A percentile compares a stretch with the other conserved stretches of the same genome.
Conservation (phyloP, 2,888 invertebrate species). For the Leptogaster cylindrica region DNA sequence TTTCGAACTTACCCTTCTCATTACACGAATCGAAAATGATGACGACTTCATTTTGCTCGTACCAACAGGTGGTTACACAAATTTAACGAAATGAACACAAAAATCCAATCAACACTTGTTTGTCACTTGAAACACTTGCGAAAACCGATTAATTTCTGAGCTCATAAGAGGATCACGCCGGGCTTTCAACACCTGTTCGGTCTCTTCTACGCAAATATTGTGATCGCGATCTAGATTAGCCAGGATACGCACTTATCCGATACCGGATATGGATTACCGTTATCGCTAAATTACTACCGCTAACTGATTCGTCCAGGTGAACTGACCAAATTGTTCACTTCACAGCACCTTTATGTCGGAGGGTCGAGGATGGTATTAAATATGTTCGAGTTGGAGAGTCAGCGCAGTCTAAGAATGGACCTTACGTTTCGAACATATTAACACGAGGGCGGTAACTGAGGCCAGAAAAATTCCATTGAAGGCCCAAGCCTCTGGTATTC, state of each 20-base stretch:
- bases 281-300: neutral
- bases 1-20: slow-evolving; percentile 47
- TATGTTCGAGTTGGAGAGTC: slow-evolving; percentile 1
- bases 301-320: too few relatives aligned
- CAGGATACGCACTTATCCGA: neutral
- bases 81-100: slow-evolving; percentile 26
- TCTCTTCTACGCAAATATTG: neutral
- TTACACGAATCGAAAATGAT: slow-evolving; percentile 48
- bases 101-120: neutral
- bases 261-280: too few relatives aligned
- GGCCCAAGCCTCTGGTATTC: slow-evolving; percentile 22
- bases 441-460: slow-evolving; percentile 41
- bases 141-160: too few relatives aligned
- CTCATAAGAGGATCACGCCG: too few relatives aligned
- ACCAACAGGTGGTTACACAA: slow-evolving; percentile 46
- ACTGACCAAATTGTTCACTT: too few relatives aligned
- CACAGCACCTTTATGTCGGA: too few relatives aligned
- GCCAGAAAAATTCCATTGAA: neutral
- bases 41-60: slow-evolving; percentile 46
- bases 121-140: neutral
- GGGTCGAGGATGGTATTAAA: neutral
- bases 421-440: slow-evolving; percentile 27
- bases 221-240: slow-evolving; percentile 17
- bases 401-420: slow-evolving; percentile 8
- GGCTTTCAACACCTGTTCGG: slow-evolving; percentile 8